Percentiles rank a stretch among this genome's conserved stretches.
phyloP scores from a whole-genome alignment of 37 sponge, comb jelly and placozoan species.

The Hexactinellida sp. region DNA sequence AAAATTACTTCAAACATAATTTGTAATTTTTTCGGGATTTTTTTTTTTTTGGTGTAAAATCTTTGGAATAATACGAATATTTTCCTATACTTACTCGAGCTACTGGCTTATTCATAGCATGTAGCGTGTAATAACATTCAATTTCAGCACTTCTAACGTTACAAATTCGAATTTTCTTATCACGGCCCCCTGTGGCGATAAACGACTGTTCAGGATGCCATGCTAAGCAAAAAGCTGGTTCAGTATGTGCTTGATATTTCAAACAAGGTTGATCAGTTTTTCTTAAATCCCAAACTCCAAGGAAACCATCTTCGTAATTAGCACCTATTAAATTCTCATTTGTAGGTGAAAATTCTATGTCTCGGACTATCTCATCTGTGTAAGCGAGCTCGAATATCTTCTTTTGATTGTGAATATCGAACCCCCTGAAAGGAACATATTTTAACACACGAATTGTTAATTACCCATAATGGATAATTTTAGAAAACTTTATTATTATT shows the following conservation, averaged over 20 bases:
- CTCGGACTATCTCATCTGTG: background rate
- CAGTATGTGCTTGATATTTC: constrained; percentile 12
- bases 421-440: background rate
- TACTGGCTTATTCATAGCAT: constrained; percentile 3
- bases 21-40: no score
- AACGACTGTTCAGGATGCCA: background rate
- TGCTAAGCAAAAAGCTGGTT: background rate
- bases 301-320: background rate
- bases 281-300: background rate
- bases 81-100: background rate
- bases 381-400: constrained; percentile 3
- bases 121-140: background rate
- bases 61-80: no score
- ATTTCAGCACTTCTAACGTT: background rate
- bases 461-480: no score
- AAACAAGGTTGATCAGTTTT: background rate
- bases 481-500: no score
- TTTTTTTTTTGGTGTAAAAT: no score
- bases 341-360: background rate
- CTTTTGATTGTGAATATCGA: background rate
- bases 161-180: constrained; percentile 1
- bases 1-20: no score
- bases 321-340: background rate
- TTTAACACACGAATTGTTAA: no score
- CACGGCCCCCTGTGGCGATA: background rate